Base-by-base conservation (phyloP, 2,113 vertebrate genomes). In the Spilogale gracilis region DNA sequence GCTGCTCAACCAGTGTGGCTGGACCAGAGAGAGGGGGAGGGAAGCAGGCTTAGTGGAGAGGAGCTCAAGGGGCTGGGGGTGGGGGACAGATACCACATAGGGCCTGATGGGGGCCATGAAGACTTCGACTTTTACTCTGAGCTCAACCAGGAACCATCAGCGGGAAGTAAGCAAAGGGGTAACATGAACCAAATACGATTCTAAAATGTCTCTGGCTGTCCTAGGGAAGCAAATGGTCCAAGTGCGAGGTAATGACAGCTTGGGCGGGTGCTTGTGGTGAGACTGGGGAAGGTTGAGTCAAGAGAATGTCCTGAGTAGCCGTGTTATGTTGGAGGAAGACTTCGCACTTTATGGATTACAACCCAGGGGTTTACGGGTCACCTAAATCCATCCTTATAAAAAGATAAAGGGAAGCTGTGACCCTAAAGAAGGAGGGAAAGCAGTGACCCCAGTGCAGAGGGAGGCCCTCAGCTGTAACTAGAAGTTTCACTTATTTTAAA, bases 61-160 rank as follows among this genome's bases (percentile, higher is more conserved):
- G 56, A 32, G 45, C n/a, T 45, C 63, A 63, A 45, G 83, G 79
- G 25, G 25, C 43, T 78, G 50, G 67, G 13, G 10, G 27, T 12
- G 32, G 32, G 30, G 5, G 2, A 30, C 5, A 30, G 38, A 23
- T 38, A 1, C 30, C 25, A 5, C 9, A 2, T 0, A 30, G 54
- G 74, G 13, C 50, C 54, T n/a, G 4, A 6, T 4, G 23, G 27
- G 27, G 52, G 20, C 27, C 21, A 3, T 0, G 5, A 63, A 43
- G 84, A 45, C 90, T 74, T 65, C 9, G 18, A 58, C 56, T 84
- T 84, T 92, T 45, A 81, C 89, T 95, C 54, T 50, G 45, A 65
- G 38, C 48, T 88, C 60, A 88, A 84, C 71, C 45, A 69, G 52
- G 58, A 87, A 18, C 52, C 85, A 38, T 63, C 43, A 71, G 27